phyloP scores from a whole-genome alignment of 2,888 invertebrate species.

The Steromphala cineraria region DNA sequence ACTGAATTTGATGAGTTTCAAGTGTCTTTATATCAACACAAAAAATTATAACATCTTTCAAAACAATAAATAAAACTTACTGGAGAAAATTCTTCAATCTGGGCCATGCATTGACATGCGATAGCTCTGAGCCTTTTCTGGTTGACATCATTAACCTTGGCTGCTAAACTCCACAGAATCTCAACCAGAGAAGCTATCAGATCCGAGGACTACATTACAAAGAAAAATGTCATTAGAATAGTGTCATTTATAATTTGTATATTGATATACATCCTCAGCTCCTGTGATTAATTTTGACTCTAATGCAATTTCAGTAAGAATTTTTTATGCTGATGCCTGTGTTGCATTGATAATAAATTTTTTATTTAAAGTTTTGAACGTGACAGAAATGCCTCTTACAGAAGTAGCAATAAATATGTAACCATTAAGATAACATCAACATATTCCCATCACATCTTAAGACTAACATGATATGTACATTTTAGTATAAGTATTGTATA shows the following conservation, averaged over 20 bases:
- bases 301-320: conserved; percentile 34
- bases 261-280: not conserved
- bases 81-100: conserved; percentile 59
- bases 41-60: not conserved
- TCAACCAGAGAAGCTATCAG: conserved; percentile 47
- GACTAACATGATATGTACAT: no score
- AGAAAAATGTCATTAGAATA: not conserved
- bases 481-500: no score
- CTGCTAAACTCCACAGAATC: conserved; percentile 41
- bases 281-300: conserved; percentile 44
- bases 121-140: conserved; percentile 52
- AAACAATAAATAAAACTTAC: conserved; percentile 47
- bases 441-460: no score
- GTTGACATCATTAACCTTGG: conserved; percentile 53
- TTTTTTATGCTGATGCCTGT: no score
- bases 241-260: not conserved
- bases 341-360: no score
- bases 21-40: no score
- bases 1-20: no score
- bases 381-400: no score
- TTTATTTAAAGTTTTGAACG: no score
- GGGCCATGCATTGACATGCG: conserved; percentile 61
- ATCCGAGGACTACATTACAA: conserved; percentile 40
- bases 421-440: no score
- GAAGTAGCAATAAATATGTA: no score